Conservation (phyloP, 2,113 vertebrate species). For the Festucalex cinctus region DNA sequence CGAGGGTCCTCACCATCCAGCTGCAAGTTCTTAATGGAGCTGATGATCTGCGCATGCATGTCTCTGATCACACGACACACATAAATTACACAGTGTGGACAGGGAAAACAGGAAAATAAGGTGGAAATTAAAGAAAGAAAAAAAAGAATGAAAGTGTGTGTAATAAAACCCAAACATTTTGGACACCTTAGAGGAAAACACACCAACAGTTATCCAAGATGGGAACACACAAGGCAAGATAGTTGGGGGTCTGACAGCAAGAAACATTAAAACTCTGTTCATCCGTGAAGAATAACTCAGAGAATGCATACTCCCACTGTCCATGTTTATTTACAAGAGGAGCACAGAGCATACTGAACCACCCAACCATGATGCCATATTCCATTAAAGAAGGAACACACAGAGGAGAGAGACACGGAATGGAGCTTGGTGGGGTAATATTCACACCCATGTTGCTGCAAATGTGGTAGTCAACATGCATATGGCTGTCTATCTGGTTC, state of each 20-base stretch:
- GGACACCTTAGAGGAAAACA: slow-evolving; percentile 42
- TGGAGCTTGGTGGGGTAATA: slow-evolving; percentile 17
- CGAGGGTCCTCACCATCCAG: slow-evolving; percentile 92
- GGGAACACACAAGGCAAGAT: slow-evolving; percentile 35
- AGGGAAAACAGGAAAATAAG: slow-evolving; percentile 16
- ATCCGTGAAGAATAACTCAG: slow-evolving; percentile 33
- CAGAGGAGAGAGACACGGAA: slow-evolving; percentile 7
- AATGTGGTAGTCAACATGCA: slow-evolving; percentile 61
- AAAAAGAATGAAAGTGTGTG: slow-evolving; percentile 8
- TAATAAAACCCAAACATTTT: slow-evolving; percentile 20
- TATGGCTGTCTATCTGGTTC: slow-evolving; percentile 28
- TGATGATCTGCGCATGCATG: slow-evolving; percentile 96
- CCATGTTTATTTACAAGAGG: slow-evolving; percentile 24
- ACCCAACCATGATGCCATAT: slow-evolving; percentile 55
- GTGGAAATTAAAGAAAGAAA: slow-evolving; percentile 24
- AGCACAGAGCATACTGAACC: slow-evolving; percentile 41
- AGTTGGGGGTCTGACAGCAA: slow-evolving; percentile 37
- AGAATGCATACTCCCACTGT: slow-evolving; percentile 3
- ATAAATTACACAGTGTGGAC: slow-evolving; percentile 23
- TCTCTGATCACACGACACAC: slow-evolving; percentile 74
- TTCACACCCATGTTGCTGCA: slow-evolving; percentile 24
- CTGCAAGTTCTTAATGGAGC: slow-evolving; percentile 92
- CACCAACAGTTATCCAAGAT: slow-evolving; percentile 24
- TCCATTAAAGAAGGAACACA: slow-evolving; percentile 10
- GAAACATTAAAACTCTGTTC: slow-evolving; percentile 24